A percentile compares a stretch with the other conserved stretches of the same genome.
These are phyloP conservation scores for Peromyscus californicus DNA, from an alignment of 2,113 vertebrate species.

Conservation along the genomic window DNA sequence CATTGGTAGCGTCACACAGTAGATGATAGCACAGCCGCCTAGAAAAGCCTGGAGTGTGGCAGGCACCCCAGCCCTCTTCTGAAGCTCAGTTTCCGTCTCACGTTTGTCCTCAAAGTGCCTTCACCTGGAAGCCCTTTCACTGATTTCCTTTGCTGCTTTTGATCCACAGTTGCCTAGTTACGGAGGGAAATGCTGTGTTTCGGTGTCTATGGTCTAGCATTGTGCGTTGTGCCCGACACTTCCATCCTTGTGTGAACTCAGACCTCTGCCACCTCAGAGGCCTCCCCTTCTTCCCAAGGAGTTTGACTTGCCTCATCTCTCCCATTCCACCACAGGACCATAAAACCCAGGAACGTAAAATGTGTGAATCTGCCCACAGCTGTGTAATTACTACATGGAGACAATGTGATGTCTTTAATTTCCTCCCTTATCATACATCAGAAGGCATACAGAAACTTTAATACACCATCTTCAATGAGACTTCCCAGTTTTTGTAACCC, in stretches of 20 bases:
- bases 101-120: neutral
- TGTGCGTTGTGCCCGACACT: neutral
- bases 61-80: neutral
- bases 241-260: neutral
- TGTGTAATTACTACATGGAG: neutral
- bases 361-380: neutral
- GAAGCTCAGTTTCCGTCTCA: neutral
- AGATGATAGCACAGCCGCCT: neutral
- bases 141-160: constrained; percentile 29
- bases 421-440: neutral
- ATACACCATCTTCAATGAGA: constrained; percentile 5
- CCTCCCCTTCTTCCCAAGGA: neutral
- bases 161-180: neutral
- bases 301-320: neutral
- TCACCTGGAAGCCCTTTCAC: neutral
- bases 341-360: neutral
- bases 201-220: neutral
- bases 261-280: neutral
- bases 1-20: neutral
- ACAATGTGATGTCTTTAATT: neutral
- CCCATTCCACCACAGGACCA: neutral
- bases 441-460: neutral
- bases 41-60: neutral
- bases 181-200: neutral
- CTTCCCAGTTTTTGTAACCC: neutral